These are phyloP conservation scores for Drosophila aff. DNA, from an alignment of 1,140 invertebrate genomes.

Conservation along the genomic window DNA sequence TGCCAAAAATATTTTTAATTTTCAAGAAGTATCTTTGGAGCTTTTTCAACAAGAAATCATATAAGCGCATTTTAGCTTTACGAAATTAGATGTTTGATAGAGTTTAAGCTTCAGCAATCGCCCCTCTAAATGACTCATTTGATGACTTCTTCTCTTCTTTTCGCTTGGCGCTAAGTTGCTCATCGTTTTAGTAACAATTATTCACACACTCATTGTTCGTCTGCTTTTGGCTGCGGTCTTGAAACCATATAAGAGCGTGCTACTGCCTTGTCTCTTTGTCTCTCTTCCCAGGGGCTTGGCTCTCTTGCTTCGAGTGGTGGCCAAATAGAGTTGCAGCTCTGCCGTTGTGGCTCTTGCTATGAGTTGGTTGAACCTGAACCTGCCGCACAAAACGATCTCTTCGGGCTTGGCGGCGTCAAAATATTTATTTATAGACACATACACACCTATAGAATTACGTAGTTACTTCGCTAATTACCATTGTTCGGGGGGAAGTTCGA, in stretches of 20 bases:
- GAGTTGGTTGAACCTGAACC: slow-evolving; percentile 23
- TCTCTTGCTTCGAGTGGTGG: slow-evolving; percentile 1
- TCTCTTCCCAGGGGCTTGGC: slow-evolving; percentile 1
- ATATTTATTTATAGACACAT: slow-evolving; percentile 45
- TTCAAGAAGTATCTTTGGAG: not conserved
- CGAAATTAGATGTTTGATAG: slow-evolving; percentile 14
- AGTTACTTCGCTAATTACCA: slow-evolving; percentile 47
- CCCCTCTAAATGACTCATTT: slow-evolving; percentile 6
- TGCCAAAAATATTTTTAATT: not conserved
- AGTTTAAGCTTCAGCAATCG: slow-evolving; percentile 18
- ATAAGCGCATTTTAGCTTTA: not conserved
- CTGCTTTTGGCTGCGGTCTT: slow-evolving; percentile 68
- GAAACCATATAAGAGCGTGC: slow-evolving; percentile 70
- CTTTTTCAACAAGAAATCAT: slow-evolving; percentile 1
- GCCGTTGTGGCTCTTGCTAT: slow-evolving; percentile 10
- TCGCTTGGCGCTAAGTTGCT: slow-evolving; percentile 55
- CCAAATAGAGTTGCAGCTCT: slow-evolving; percentile 8
- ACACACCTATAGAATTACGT: slow-evolving; percentile 48
- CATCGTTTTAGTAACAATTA: slow-evolving; percentile 66
- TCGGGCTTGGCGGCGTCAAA: slow-evolving; percentile 33
- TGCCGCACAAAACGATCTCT: slow-evolving; percentile 34
- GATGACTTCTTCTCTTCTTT: slow-evolving; percentile 45
- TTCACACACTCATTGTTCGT: slow-evolving; percentile 55
- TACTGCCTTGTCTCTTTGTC: slow-evolving; percentile 25
- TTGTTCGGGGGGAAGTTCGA: slow-evolving; percentile 28